Evolutionary conservation across 2,888 invertebrate genomes (phyloP).

Genomic region (Eupithecia subumbrata): DNA sequence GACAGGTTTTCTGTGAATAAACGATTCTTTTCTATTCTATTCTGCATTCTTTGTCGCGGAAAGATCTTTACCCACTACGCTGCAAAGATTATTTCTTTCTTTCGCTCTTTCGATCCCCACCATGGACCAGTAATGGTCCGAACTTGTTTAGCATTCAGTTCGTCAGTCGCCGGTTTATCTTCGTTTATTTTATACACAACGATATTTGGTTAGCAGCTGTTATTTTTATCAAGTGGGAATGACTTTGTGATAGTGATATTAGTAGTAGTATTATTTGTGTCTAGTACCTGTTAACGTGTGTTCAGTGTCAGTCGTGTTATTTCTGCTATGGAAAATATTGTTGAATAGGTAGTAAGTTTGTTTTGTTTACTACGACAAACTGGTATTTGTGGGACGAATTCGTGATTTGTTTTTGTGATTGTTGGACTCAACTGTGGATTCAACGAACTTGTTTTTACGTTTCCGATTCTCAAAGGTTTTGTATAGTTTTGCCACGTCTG

Average conservation of each 20-base stretch:
- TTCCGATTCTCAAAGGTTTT: not conserved
- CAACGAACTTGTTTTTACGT: not conserved
- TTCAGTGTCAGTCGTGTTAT: slow-evolving; percentile 8
- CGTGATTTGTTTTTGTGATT: slow-evolving; percentile 2
- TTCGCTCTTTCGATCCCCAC: not conserved
- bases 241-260: not conserved
- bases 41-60: not conserved
- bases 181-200: not conserved
- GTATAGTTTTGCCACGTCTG: not conserved
- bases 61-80: not conserved
- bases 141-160: not conserved
- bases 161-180: not conserved
- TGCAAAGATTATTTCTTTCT: too few relatives aligned
- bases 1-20: too few relatives aligned
- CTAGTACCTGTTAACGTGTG: not conserved
- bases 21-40: not conserved
- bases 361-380: not conserved
- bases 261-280: not conserved
- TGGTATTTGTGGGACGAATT: not conserved
- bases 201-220: not conserved
- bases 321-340: slow-evolving; percentile 21
- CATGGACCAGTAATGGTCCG: not conserved
- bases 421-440: not conserved
- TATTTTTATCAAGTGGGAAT: not conserved
- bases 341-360: slow-evolving; percentile 21